Evolutionary conservation across 53 echinoderm and acorn worm genomes (phyloP).

Genomic region (Antedon mediterranea): DNA sequence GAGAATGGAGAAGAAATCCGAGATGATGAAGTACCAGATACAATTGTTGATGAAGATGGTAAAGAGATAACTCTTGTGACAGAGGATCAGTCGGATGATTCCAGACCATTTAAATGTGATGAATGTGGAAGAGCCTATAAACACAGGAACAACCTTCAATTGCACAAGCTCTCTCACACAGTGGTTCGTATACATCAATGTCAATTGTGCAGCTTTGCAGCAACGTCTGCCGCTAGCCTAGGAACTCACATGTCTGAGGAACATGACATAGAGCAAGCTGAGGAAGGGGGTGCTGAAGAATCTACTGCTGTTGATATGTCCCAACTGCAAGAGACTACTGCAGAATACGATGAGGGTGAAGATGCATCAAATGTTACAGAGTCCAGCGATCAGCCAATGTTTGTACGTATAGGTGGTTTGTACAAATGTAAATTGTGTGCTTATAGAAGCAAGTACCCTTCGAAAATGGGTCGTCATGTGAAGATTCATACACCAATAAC

Average conservation of each 20-base stretch:
- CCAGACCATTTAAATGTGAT: conserved; percentile 30
- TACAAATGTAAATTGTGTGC: neutral
- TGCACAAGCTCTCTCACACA: conserved; percentile 35
- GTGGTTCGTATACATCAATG: conserved; percentile 17
- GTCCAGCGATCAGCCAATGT: neutral
- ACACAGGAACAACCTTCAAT: conserved; percentile 17
- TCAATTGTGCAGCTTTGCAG: conserved; percentile 1
- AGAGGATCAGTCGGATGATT: neutral
- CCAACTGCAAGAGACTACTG: neutral
- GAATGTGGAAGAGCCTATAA: conserved; percentile 33
- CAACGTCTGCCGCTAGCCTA: conserved; percentile 1
- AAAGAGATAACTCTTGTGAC: neutral
- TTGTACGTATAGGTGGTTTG: neutral
- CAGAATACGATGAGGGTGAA: neutral
- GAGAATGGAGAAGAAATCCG: neutral
- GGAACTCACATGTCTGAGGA: conserved; percentile 14
- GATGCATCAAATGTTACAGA: neutral
- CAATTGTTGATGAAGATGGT: conserved; percentile 4
- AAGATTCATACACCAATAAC: neutral
- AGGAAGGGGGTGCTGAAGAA: conserved; percentile 3
- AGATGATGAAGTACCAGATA: neutral
- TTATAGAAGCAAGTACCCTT: neutral
- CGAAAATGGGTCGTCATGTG: neutral
- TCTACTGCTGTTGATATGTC: conserved; percentile 3
- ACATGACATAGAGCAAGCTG: neutral